Percentiles rank a stretch among this genome's conserved stretches.
These are phyloP conservation scores for Hypsibius dujardini DNA, from an alignment of 1,140 invertebrate species.

Conservation along the genomic window DNA sequence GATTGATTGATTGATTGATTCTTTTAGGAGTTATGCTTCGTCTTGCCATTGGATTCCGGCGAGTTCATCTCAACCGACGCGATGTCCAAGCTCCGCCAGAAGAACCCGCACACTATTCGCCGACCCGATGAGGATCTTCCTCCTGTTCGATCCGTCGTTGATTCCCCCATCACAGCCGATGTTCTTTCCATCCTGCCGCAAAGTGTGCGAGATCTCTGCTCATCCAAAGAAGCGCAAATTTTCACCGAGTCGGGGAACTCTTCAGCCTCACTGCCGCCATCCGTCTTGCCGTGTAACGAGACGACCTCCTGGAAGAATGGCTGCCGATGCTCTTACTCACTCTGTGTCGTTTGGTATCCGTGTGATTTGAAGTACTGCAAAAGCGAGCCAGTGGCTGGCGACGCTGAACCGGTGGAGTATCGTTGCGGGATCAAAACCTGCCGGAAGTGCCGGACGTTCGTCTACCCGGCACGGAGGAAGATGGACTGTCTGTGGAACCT, in stretches of 20 bases:
- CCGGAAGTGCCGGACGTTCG: slow-evolving; percentile 64
- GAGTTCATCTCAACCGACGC: slow-evolving; percentile 85
- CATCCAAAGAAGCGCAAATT: too few species aligned
- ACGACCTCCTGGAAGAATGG: too few species aligned
- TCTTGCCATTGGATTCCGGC: slow-evolving; percentile 61
- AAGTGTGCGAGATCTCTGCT: too few species aligned
- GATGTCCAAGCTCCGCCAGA: slow-evolving; percentile 87
- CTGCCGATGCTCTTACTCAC: slow-evolving; percentile 58
- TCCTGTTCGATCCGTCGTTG: slow-evolving; percentile 27
- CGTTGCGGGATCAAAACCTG: slow-evolving; percentile 88
- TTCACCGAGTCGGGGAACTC: too few species aligned
- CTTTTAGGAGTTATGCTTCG: slow-evolving; percentile 73
- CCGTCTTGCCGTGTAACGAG: too few species aligned
- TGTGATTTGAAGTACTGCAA: slow-evolving; percentile 85
- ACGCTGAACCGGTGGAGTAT: slow-evolving; percentile 46
- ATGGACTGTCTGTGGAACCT: slow-evolving; percentile 57
- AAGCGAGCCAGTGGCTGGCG: slow-evolving; percentile 35
- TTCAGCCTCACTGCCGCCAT: slow-evolving; percentile 29
- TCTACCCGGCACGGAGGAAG: slow-evolving; percentile 61
- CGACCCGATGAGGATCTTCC: slow-evolving; percentile 72
- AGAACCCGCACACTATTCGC: slow-evolving; percentile 60
- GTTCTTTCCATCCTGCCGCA: too few species aligned
- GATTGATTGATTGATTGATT: slow-evolving; percentile 20
- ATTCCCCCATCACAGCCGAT: too few species aligned
- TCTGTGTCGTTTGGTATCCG: slow-evolving; percentile 73